Percentiles rank a stretch among this genome's conserved stretches.
Conservation (phyloP, 2,113 vertebrate genomes). For the Asarcornis scutulata region DNA sequence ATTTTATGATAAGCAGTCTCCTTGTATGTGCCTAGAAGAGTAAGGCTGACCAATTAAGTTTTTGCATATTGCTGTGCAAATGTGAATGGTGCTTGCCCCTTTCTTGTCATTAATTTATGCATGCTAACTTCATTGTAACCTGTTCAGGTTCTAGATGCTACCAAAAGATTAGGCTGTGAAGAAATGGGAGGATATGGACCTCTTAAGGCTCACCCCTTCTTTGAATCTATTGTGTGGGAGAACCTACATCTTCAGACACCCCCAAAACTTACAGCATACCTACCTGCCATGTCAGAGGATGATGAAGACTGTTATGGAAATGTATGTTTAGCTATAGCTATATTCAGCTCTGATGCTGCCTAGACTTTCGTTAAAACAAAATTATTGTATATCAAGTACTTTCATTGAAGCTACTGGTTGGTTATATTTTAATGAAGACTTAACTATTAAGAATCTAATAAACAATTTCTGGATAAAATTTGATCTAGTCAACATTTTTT, state of each 20-base stretch:
- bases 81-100: background rate
- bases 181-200: conserved; percentile 93
- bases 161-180: conserved; percentile 94
- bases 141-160: conserved; percentile 90
- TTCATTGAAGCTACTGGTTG: background rate
- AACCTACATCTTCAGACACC: conserved; percentile 92
- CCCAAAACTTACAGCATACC: conserved; percentile 95
- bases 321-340: conserved; percentile 72
- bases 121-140: background rate
- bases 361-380: background rate
- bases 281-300: conserved; percentile 98
- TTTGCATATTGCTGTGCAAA: background rate
- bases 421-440: background rate
- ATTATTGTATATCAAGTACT: background rate
- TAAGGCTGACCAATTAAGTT: background rate
- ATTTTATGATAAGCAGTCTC: background rate
- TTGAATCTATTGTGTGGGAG: conserved; percentile 92
- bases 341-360: background rate
- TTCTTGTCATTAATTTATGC: background rate
- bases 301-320: conserved; percentile 99
- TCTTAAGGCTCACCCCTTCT: conserved; percentile 92
- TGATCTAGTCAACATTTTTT: background rate
- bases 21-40: background rate
- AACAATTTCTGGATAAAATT: background rate
- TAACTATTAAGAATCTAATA: background rate